Conservation (phyloP, 2,888 invertebrate species). For the Noctua janthe region DNA sequence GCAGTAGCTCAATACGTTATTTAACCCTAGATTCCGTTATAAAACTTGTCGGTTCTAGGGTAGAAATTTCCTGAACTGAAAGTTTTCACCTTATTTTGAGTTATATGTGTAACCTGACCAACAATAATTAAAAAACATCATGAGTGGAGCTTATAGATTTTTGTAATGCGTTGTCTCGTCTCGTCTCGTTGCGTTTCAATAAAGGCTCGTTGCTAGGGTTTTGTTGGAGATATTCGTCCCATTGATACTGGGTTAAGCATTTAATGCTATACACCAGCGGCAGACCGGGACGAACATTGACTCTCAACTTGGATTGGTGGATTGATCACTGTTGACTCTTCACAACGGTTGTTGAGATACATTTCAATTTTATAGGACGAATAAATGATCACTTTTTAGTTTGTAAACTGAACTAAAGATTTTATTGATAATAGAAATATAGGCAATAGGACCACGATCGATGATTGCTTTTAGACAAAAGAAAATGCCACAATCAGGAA, state of each 20-base stretch:
- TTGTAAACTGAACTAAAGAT: neutral
- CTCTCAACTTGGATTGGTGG: constrained; percentile 77
- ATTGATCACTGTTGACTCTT: constrained; percentile 74
- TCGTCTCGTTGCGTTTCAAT: neutral
- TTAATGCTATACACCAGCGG: constrained; percentile 84
- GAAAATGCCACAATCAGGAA: neutral
- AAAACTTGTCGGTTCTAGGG: neutral
- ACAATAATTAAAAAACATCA: neutral
- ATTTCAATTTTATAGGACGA: constrained; percentile 42
- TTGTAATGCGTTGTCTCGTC: neutral
- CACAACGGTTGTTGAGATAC: constrained; percentile 80
- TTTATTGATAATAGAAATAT: neutral
- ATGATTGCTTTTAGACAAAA: neutral
- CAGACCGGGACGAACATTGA: constrained; percentile 86
- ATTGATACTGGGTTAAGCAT: constrained; percentile 86
- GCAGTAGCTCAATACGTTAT: neutral
- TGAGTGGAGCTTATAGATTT: neutral
- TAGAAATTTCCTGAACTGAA: neutral
- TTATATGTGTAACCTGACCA: neutral
- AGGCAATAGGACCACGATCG: neutral
- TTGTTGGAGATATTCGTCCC: constrained; percentile 73
- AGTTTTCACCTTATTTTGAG: neutral
- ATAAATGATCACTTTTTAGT: neutral
- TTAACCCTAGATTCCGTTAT: neutral
- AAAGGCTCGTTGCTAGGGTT: neutral